Evolutionary conservation across 2,888 invertebrate genomes (phyloP).

Genomic region (Xestia sexstrigata): DNA sequence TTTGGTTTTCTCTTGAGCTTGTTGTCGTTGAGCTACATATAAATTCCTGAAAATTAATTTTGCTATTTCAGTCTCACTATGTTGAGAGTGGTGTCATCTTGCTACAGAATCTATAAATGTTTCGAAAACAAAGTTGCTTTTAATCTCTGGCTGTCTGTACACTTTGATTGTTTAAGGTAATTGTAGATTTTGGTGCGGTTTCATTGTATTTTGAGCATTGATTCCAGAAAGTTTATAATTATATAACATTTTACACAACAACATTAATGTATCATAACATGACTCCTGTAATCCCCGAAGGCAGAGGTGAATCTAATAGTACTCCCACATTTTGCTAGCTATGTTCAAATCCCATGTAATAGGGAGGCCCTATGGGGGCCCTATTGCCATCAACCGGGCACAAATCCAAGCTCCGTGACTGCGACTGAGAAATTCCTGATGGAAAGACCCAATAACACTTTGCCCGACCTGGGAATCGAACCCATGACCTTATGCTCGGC

Average conservation of each 20-base stretch:
- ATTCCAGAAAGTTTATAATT: neutral
- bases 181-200: neutral
- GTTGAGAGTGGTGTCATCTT: neutral
- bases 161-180: neutral
- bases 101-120: neutral
- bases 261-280: neutral
- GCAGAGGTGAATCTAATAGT: neutral
- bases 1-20: slow-evolving; percentile 86
- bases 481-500: neutral
- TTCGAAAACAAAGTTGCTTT: neutral
- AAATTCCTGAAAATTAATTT: slow-evolving; percentile 85
- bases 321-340: neutral
- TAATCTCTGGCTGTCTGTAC: neutral
- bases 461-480: neutral
- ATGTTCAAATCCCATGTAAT: neutral
- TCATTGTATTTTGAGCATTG: neutral
- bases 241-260: neutral
- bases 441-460: neutral
- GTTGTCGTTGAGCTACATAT: slow-evolving; percentile 84
- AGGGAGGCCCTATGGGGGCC: neutral
- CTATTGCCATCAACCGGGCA: neutral
- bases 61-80: neutral
- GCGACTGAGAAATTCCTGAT: neutral
- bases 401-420: no score
- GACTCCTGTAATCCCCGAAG: neutral